phyloP scores from a whole-genome alignment of 2,797 vertebrate species.

The Emys orbicularis region DNA sequence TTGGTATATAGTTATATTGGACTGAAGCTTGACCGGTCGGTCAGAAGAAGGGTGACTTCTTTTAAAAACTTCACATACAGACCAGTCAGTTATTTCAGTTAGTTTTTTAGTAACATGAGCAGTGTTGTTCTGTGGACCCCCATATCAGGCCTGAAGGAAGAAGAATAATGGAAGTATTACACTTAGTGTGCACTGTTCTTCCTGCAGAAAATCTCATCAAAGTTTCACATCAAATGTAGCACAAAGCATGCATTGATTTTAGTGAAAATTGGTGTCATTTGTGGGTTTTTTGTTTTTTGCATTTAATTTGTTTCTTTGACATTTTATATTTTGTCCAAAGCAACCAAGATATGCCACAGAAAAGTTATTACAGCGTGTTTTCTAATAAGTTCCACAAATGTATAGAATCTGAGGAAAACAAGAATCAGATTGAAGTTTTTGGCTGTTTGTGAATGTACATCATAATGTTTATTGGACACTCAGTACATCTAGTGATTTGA shows the following conservation, averaged over 20 bases:
- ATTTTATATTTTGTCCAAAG: background rate
- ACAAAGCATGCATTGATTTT: background rate
- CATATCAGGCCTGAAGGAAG: slow-evolving; percentile 61
- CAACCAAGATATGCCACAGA: background rate
- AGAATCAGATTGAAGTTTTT: background rate
- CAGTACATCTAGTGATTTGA: no score
- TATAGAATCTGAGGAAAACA: background rate
- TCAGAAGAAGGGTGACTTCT: background rate
- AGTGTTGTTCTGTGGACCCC: slow-evolving; percentile 61
- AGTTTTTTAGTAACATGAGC: background rate
- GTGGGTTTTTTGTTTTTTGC: background rate
- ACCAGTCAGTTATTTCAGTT: slow-evolving; percentile 6
- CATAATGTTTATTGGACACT: background rate
- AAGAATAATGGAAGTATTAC: slow-evolving; percentile 70
- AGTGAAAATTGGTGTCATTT: slow-evolving; percentile 26
- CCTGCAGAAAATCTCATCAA: slow-evolving; percentile 37
- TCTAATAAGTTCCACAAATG: background rate
- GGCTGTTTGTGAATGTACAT: background rate
- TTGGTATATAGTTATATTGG: background rate
- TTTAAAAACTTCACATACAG: background rate
- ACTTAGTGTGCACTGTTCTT: slow-evolving; percentile 31
- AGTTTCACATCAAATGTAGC: background rate
- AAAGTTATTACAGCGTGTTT: background rate
- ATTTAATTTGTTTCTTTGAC: background rate
- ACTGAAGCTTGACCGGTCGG: background rate